Evolutionary conservation across 2,888 invertebrate genomes (phyloP).

Genomic region (Morpho achilles): DNA sequence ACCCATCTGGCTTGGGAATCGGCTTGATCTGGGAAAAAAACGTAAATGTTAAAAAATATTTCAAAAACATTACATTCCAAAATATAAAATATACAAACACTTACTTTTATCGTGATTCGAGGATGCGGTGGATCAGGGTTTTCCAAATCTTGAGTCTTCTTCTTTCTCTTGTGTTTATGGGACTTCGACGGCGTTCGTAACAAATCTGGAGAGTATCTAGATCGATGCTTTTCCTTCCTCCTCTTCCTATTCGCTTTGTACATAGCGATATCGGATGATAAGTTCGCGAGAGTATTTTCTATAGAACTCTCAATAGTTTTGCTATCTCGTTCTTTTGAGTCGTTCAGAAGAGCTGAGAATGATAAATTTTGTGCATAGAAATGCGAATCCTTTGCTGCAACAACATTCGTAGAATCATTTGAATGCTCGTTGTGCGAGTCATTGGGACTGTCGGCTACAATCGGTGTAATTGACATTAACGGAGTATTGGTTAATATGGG

Average conservation of each 20-base stretch:
- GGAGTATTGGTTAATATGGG: conserved; percentile 73
- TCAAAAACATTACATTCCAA: not conserved
- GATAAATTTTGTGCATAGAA: conserved; percentile 63
- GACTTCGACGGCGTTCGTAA: conserved; percentile 83
- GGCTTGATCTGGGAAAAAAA: conserved; percentile 83
- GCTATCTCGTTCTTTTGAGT: conserved; percentile 63
- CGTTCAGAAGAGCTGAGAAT: conserved; percentile 68
- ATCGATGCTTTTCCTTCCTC: conserved; percentile 87
- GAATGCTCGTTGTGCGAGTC: conserved; percentile 75
- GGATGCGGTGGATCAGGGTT: conserved; percentile 81
- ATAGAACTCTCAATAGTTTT: conserved; percentile 70
- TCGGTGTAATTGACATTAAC: conserved; percentile 74
- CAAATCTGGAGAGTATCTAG: conserved; percentile 84
- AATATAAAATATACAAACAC: conserved; percentile 1
- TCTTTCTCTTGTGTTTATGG: conserved; percentile 89
- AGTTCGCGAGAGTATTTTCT: conserved; percentile 66
- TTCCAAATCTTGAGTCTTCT: conserved; percentile 84
- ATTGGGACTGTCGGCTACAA: conserved; percentile 72
- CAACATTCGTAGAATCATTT: conserved; percentile 57
- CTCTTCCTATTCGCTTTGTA: conserved; percentile 83
- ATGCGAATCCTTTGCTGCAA: conserved; percentile 44
- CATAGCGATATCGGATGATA: conserved; percentile 71
- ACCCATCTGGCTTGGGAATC: conserved; percentile 88
- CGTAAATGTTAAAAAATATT: not conserved
- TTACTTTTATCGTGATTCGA: conserved; percentile 89